Conservation (phyloP, 2,797 vertebrate genomes). For the Danio choprae region DNA sequence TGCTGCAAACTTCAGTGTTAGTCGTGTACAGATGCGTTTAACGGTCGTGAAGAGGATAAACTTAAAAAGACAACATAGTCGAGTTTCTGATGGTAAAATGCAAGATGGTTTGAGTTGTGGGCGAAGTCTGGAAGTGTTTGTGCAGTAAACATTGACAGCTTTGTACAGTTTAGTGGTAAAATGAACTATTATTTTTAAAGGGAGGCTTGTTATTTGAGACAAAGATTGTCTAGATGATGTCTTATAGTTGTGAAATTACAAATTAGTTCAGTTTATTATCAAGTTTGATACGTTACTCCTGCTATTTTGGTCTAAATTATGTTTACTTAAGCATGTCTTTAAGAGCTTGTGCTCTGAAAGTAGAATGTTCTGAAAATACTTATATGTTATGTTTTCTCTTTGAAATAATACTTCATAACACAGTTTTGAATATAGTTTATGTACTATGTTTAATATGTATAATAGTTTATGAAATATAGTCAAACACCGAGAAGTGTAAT, state of each 20-base stretch:
- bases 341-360: background rate
- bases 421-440: background rate
- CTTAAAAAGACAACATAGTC: background rate
- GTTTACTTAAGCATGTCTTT: background rate
- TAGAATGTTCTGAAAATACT: background rate
- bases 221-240: background rate
- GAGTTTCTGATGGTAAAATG: background rate
- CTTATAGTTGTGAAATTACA: background rate
- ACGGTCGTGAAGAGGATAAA: background rate
- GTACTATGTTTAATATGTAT: background rate
- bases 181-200: background rate
- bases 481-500: background rate
- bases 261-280: background rate
- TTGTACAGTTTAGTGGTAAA: no score
- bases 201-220: background rate
- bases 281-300: background rate
- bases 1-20: constrained; percentile 15
- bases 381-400: background rate
- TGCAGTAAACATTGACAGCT: background rate
- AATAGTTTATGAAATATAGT: background rate
- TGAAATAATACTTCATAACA: background rate
- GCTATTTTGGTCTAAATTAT: background rate
- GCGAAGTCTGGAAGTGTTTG: background rate
- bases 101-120: background rate
- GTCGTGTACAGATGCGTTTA: background rate